Evolutionary conservation across 2,113 vertebrate species (phyloP).

Genomic region (Gopherus evgoodei): DNA sequence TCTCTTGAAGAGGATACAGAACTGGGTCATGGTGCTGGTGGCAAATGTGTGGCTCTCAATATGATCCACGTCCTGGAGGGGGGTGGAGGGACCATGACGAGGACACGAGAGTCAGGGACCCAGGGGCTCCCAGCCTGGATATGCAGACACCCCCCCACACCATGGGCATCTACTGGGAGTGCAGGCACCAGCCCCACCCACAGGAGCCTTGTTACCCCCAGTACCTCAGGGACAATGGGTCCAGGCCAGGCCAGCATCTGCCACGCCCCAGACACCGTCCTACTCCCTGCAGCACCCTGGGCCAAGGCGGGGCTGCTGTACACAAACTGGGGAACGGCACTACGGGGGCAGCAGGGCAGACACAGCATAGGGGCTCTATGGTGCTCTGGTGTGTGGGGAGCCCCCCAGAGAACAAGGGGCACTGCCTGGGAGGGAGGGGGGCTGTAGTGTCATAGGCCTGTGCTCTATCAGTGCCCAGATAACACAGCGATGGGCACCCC

Average conservation of each 20-base stretch:
- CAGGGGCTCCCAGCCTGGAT: neutral
- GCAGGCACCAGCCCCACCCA: neutral
- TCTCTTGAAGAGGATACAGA: slow-evolving; percentile 97
- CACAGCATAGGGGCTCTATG: neutral
- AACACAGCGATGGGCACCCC: neutral
- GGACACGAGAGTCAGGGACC: rapidly evolving
- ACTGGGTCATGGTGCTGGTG: slow-evolving; percentile 94
- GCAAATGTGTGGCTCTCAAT: slow-evolving; percentile 96
- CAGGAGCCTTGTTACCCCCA: neutral
- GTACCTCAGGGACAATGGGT: neutral
- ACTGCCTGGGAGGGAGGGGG: no score
- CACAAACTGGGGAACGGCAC: neutral
- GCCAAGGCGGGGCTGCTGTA: neutral
- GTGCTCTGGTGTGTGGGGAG: neutral
- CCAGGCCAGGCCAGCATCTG: neutral
- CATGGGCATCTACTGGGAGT: neutral
- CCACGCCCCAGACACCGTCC: neutral
- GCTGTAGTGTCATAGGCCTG: neutral
- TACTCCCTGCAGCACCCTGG: neutral
- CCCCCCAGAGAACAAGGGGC: neutral
- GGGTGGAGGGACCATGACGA: neutral
- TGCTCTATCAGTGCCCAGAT: neutral
- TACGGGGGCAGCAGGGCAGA: neutral
- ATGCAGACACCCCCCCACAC: neutral
- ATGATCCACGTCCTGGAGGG: slow-evolving; percentile 84